phyloP scores from a whole-genome alignment of 1,140 invertebrate species.

The Parapsyche elsis region DNA sequence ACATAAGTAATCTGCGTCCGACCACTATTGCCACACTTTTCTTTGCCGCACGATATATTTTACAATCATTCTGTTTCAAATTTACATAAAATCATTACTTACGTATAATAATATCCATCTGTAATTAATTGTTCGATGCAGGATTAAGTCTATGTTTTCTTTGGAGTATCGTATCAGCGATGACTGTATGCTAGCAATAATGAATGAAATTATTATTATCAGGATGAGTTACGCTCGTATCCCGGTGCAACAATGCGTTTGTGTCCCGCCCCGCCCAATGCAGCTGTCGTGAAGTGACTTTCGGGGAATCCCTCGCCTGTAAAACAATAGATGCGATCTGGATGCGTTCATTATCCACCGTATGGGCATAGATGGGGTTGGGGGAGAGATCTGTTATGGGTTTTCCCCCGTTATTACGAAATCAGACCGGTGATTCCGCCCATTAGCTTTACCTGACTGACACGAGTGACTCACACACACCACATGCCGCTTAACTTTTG shows the following conservation, averaged over 20 bases:
- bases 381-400: background rate
- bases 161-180: too few relatives aligned
- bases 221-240: background rate
- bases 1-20: too few relatives aligned
- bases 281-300: slow-evolving; percentile 52
- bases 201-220: too few relatives aligned
- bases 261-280: slow-evolving; percentile 36
- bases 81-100: slow-evolving; percentile 40
- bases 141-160: too few relatives aligned
- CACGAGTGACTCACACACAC: slow-evolving; percentile 29
- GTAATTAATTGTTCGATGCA: too few relatives aligned
- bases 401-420: slow-evolving; percentile 36
- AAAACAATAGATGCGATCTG: slow-evolving; percentile 56
- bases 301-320: slow-evolving; percentile 34
- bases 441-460: slow-evolving; percentile 21
- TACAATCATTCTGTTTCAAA: slow-evolving; percentile 20
- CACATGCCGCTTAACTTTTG: slow-evolving; percentile 29
- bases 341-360: slow-evolving; percentile 41
- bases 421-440: slow-evolving; percentile 45
- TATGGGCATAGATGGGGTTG: background rate
- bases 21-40: too few relatives aligned
- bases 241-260: background rate
- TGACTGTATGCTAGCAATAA: too few relatives aligned
- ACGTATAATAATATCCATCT: too few relatives aligned
- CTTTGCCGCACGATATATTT: too few relatives aligned